A percentile compares a stretch with the other conserved stretches of the same genome.
phyloP scores from a whole-genome alignment of 2,797 vertebrate genomes.

The Nothura maculosa region DNA sequence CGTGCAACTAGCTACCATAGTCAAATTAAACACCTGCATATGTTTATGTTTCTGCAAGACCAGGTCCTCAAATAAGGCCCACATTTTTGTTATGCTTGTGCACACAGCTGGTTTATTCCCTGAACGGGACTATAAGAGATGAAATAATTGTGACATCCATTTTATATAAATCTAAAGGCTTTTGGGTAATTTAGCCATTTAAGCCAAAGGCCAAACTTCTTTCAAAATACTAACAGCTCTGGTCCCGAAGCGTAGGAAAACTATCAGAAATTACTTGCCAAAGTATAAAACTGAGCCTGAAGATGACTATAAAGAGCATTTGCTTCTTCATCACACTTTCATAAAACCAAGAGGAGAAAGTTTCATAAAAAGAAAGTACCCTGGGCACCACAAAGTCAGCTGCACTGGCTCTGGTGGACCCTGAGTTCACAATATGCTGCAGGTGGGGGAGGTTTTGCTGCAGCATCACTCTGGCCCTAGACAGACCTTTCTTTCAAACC shows the following conservation, averaged over 20 bases:
- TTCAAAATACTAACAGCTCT: neutral
- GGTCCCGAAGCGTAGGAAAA: neutral
- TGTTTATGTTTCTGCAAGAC: neutral
- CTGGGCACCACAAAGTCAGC: neutral
- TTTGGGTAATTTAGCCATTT: neutral
- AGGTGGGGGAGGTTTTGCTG: neutral
- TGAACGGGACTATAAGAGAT: neutral
- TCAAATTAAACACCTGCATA: slow-evolving; percentile 19
- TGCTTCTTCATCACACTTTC: neutral
- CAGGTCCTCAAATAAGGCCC: neutral
- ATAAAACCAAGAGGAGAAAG: neutral
- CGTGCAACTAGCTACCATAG: neutral
- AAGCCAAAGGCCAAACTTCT: neutral
- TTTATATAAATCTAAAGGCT: neutral
- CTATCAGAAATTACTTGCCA: neutral
- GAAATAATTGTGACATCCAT: neutral
- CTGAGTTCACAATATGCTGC: neutral
- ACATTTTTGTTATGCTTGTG: neutral
- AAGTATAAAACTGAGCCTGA: neutral
- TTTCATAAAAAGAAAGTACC: neutral
- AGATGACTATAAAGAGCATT: neutral
- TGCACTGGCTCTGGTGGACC: neutral
- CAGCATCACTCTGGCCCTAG: neutral
- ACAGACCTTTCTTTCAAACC: neutral
- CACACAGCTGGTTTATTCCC: neutral